Base-by-base conservation (phyloP, 1,140 invertebrate species). In the Ips nitidus region DNA sequence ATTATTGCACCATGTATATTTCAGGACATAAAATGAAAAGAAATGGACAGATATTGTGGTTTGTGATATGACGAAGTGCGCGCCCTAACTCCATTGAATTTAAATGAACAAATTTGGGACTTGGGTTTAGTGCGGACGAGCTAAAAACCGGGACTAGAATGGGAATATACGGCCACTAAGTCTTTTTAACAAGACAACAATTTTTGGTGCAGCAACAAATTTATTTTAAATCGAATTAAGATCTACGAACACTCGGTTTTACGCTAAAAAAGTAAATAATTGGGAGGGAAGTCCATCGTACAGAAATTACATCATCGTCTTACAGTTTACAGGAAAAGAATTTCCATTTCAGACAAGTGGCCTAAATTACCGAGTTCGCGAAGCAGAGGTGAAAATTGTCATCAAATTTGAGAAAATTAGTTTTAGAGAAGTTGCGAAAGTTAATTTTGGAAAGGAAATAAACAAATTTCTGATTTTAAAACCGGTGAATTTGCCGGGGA, bases 1-100 rank as follows among this genome's bases (percentile, higher is more conserved):
- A 77, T 75, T 75, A 70, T 75, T 77, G 70, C 73, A 74, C 74
- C 73, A 76, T 75, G 74, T 77, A 75, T 77, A 75, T 77, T 74
- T 76, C 71, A 71, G 73, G 69, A 74, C 70, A 75, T 75, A 75
- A 75, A 75, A 66, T 70, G 69, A 63, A 63, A 69, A 68, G 65
- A 72, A 73, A 73, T 70, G 73, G 73, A 73, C 71, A 69, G 73
- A 72, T 76, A 76, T 76, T 74, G 65, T 75, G 74, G 72, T 64
- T 62, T 68, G 41, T 61, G 74, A 71, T 73, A 71, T 75, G 74
- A 75, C 69, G 70, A 73, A 75, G 69, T 74, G 72, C 70, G 71
- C 67, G 6, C 59, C 65, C 69, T 22, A 52, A 63, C 65, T 66
- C 60, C 60, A 58, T 57, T 74, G 74, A 75, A 75, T 75, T 75